Evolutionary conservation across 2,888 invertebrate genomes (phyloP).

Genomic region (Caenorhabditis sp.): DNA sequence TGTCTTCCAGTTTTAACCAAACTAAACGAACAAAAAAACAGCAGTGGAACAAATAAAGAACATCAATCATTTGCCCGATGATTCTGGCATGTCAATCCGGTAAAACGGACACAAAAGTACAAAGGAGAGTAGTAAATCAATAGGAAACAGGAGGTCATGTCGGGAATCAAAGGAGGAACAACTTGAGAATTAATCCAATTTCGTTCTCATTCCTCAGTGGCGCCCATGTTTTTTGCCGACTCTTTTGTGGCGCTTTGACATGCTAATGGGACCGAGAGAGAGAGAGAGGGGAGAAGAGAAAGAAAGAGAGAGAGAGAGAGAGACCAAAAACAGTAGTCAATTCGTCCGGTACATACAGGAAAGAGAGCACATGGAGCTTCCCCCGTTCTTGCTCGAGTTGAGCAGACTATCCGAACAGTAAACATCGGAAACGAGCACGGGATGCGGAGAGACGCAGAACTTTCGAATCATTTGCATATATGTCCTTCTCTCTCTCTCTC

Average conservation of each 20-base stretch:
- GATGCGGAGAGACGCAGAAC: conserved; percentile 6
- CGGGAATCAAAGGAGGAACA: background rate
- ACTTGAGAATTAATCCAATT: conserved; percentile 24
- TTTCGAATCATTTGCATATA: too few relatives aligned
- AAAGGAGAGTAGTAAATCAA: background rate
- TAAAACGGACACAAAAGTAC: background rate
- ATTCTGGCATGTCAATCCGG: too few relatives aligned
- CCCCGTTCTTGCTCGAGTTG: background rate
- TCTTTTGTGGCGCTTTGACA: conserved; percentile 10
- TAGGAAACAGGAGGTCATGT: background rate
- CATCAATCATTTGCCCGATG: too few relatives aligned
- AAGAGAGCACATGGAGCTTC: background rate
- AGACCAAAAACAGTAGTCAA: background rate
- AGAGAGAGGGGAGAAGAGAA: conserved; percentile 5
- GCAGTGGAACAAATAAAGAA: background rate
- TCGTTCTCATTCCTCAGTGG: background rate
- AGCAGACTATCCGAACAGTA: conserved; percentile 30
- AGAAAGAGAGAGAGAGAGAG: conserved; percentile 2
- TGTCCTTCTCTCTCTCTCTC: too few relatives aligned
- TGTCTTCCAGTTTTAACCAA: too few relatives aligned
- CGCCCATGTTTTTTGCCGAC: background rate
- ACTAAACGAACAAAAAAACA: too few relatives aligned
- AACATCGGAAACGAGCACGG: background rate
- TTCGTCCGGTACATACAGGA: background rate
- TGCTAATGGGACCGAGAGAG: conserved; percentile 13